Conservation (phyloP, 2,797 vertebrate genomes). For the Sebastes elongatus region DNA sequence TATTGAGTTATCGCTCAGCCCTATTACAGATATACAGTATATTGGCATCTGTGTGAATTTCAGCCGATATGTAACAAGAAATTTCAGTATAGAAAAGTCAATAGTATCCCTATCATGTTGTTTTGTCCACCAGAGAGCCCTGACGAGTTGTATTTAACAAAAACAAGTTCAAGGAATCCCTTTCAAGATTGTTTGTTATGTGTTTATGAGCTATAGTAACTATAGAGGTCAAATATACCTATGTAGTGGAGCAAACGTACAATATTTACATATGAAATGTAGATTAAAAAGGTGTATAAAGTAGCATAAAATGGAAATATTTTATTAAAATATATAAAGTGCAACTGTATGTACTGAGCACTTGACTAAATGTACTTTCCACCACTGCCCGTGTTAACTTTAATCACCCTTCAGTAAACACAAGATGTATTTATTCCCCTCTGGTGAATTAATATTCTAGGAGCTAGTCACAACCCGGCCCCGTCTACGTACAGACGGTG, state of each 20-base stretch:
- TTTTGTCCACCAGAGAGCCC: neutral
- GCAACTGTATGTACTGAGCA: neutral
- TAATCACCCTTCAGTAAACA: slow-evolving; percentile 6
- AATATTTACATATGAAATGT: neutral
- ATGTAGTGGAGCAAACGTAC: neutral
- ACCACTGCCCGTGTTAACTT: neutral
- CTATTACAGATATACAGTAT: too few relatives aligned
- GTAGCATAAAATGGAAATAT: fast-evolving
- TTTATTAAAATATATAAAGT: neutral
- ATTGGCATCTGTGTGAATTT: neutral
- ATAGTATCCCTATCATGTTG: neutral
- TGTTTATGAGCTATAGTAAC: neutral
- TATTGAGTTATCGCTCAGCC: too few relatives aligned
- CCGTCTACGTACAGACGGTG: slow-evolving; percentile 35
- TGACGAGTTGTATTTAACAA: neutral
- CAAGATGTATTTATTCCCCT: neutral
- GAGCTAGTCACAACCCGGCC: slow-evolving; percentile 31
- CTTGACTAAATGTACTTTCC: neutral
- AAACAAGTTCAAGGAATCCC: neutral
- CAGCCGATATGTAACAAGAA: neutral
- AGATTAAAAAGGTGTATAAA: neutral
- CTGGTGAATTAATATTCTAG: neutral
- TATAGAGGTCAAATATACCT: fast-evolving
- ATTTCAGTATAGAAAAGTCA: neutral
- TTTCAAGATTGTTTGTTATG: neutral